Evolutionary conservation across 2,113 vertebrate genomes (phyloP).

Genomic region (Anseranas semipalmata): DNA sequence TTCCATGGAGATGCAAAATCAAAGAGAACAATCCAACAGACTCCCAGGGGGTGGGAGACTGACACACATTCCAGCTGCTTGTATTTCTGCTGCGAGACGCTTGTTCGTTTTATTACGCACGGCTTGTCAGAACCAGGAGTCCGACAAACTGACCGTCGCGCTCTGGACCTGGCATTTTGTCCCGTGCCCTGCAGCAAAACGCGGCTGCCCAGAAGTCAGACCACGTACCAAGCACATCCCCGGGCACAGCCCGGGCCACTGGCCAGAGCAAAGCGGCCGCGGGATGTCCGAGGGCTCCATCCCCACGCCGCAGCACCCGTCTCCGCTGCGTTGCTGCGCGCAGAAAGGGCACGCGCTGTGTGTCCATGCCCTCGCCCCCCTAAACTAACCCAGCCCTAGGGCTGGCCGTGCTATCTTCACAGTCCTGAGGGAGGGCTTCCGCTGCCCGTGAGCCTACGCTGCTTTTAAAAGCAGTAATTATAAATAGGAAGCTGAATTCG

Average conservation of each 20-base stretch:
- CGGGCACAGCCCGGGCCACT: neutral
- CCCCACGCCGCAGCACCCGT: neutral
- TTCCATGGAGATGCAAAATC: slow-evolving; percentile 78
- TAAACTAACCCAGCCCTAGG: neutral
- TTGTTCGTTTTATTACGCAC: slow-evolving; percentile 20
- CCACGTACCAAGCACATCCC: slow-evolving; percentile 29
- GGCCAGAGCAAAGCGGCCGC: neutral
- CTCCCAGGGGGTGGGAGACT: slow-evolving; percentile 25
- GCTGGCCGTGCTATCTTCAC: neutral
- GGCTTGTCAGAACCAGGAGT: slow-evolving; percentile 22
- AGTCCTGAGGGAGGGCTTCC: neutral
- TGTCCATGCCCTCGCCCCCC: neutral
- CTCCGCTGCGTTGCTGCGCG: neutral
- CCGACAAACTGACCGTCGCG: neutral
- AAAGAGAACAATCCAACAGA: slow-evolving; percentile 68
- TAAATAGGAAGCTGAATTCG: neutral
- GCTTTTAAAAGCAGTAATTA: neutral
- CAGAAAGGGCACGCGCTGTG: neutral
- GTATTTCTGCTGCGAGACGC: neutral
- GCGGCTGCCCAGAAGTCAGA: neutral
- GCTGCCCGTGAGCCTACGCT: neutral
- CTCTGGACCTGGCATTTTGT: slow-evolving; percentile 1
- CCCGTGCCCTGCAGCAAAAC: slow-evolving; percentile 56
- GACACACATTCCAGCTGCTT: slow-evolving; percentile 40
- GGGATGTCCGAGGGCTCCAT: neutral